Base-by-base conservation (phyloP, 1,140 invertebrate species). In the Anthonomus grandis region DNA sequence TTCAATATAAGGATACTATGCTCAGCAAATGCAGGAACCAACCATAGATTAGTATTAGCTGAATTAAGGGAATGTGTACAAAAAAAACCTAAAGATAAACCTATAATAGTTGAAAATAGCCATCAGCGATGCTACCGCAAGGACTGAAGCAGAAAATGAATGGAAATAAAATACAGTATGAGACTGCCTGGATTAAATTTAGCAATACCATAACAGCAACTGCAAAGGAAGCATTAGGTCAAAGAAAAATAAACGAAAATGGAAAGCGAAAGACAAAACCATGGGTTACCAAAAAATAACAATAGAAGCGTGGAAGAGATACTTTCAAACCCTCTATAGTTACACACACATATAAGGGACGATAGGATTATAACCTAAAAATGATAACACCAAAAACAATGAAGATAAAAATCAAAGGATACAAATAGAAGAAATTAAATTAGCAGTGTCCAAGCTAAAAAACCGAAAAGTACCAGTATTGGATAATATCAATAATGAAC, bases 161-260 rank as follows among this genome's bases (percentile, higher is more conserved):
- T 9, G 25, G 17, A 21, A 6, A 36, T 13, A 17, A 48, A 12
- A 13, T 41, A 8, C 41, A 10, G 10, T 25, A 8, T 5, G 46
- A 48, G 10, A 48, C 5, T n/a, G 12, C 5, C 22, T 48, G 46
- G 46, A 48, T 36, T 17, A 34, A 34, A 48, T 36, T 48, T 12
- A 48, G 17, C 12, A 9, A 41, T 6, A 13, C n/a, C 46, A 48
- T 48, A 5, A 22, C 13, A 8, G 6, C 31, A 21, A 15, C 46
- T 6, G 46, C 46, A 6, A 17, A 48, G 17, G 22, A 48, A 22
- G 21, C 1, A 13, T 25, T 46, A 12, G 44, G 44, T n/a, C 21
- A 46, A 46, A 8, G 21, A n/a, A n/a, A 17, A 48, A 48, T 48
- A 31, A 48, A 48, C 31, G 34, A 18, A 36, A 48, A 48, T 15